These are phyloP conservation scores for Diorhabda elongata DNA, from an alignment of 1,140 invertebrate genomes.

Conservation along the genomic window DNA sequence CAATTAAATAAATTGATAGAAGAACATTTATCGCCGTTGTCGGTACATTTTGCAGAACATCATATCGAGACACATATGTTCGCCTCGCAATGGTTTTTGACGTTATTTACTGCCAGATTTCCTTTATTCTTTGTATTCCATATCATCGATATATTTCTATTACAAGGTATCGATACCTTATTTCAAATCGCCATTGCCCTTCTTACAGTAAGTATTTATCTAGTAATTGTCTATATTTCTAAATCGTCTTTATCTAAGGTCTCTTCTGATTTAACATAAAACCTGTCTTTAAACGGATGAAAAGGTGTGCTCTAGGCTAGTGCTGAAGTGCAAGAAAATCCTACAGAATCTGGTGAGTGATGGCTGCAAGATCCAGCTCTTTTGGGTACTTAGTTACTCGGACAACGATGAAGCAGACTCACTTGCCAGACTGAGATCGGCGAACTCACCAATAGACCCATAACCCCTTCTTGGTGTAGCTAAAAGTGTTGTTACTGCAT, in stretches of 20 bases:
- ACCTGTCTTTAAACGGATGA: too few species aligned
- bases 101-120: conserved; percentile 97
- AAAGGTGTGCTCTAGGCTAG: too few species aligned
- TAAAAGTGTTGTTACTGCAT: too few species aligned
- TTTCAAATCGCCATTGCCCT: conserved; percentile 95
- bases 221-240: neutral
- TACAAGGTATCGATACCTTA: conserved; percentile 89
- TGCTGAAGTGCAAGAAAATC: too few species aligned
- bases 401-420: too few species aligned
- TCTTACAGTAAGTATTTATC: conserved; percentile 64
- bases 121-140: conserved; percentile 96
- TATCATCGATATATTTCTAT: conserved; percentile 93
- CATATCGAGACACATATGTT: conserved; percentile 98
- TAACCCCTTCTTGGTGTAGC: too few species aligned
- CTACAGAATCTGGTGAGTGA: too few species aligned
- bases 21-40: conserved; percentile 88
- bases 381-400: too few species aligned
- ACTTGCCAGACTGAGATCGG: too few species aligned
- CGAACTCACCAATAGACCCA: too few species aligned
- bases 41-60: conserved; percentile 85
- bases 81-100: conserved; percentile 99
- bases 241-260: too few species aligned
- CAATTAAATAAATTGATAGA: conserved; percentile 94
- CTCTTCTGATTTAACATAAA: neutral
- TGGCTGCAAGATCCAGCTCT: too few species aligned